These are phyloP conservation scores for Sclerodermus sp. DNA, from an alignment of 2,888 invertebrate species.

Conservation along the genomic window DNA sequence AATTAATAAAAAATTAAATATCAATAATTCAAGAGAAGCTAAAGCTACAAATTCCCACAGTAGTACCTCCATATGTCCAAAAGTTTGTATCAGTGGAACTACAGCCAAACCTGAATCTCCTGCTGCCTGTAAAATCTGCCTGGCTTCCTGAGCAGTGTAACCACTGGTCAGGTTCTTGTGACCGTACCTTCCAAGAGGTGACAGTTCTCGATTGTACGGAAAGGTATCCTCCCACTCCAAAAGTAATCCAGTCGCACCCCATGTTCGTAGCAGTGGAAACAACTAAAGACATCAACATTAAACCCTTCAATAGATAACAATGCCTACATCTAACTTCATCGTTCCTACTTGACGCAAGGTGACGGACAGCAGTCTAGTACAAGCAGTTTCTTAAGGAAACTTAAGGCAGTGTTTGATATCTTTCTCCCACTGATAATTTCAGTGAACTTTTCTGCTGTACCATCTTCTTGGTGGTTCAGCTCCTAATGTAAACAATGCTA, in stretches of 20 bases:
- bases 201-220: constrained; percentile 71
- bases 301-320: not conserved
- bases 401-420: too few relatives aligned
- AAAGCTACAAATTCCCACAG: not conserved
- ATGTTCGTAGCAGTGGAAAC: constrained; percentile 64
- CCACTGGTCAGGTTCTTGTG: constrained; percentile 55
- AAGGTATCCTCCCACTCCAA: constrained; percentile 91
- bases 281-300: constrained; percentile 55
- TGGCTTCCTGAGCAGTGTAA: constrained; percentile 71
- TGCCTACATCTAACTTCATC: too few relatives aligned
- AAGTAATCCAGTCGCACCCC: constrained; percentile 80
- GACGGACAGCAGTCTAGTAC: too few relatives aligned
- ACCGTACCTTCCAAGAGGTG: constrained; percentile 62
- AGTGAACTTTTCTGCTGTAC: too few relatives aligned
- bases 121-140: constrained; percentile 68
- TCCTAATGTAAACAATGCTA: constrained; percentile 28
- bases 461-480: too few relatives aligned
- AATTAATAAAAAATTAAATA: not conserved
- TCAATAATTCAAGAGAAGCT: not conserved
- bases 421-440: too few relatives aligned
- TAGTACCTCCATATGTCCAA: constrained; percentile 84
- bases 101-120: constrained; percentile 68
- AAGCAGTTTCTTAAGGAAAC: too few relatives aligned
- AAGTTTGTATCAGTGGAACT: constrained; percentile 83
- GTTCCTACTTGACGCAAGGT: too few relatives aligned